Base-by-base conservation (phyloP, 2,888 invertebrate genomes). In the Sinotaia quadrata region DNA sequence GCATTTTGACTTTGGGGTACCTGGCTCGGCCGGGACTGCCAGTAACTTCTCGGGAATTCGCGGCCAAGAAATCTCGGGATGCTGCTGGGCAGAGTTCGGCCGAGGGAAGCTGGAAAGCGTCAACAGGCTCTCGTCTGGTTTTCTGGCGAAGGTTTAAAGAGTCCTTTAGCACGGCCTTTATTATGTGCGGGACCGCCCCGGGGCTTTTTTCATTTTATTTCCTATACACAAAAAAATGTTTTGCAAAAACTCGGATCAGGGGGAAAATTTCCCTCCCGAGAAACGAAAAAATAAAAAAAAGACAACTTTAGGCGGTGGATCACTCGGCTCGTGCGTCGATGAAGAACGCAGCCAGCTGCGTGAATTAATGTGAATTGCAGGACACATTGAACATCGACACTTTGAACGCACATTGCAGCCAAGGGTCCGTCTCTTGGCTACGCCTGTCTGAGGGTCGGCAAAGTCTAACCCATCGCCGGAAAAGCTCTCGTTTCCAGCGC, bases 381-480 rank as follows among this genome's bases (percentile, higher is more conserved):
- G 84, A 75, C 89, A 90, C 90, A 77, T 82, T 80, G 87, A 92
- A 89, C 91, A 91, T 91, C 90, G 91, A 91, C 89, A 89, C 89
- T 91, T 91, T 88, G 91, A 91, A 91, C 90, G 91, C 91, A 91
- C 87, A 90, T 91, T 89, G 91, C 90, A 89, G 89, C 89, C 73
- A 88, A 87, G 84, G 86, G 89, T 88, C 85, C 85, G 67, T 76
- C 70, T 81, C 79, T 75, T 71, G 78, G 82, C 84, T 84, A 82
- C 83, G 83, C 79, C 83, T 83, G 87, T 83, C 80, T 83, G 84
- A 87, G 88, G 81, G 85, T 85, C 81, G 84, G 76, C 71, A 56
- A 58, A 67, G 37, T 34, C 49, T 33, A 52, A 49, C 37, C 56
- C 69, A 37, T 52, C 34, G 36, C 59, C 24, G 59, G 60, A 12